Evolutionary conservation across 1,140 invertebrate genomes (phyloP).

Genomic region (Ceratina japonica): DNA sequence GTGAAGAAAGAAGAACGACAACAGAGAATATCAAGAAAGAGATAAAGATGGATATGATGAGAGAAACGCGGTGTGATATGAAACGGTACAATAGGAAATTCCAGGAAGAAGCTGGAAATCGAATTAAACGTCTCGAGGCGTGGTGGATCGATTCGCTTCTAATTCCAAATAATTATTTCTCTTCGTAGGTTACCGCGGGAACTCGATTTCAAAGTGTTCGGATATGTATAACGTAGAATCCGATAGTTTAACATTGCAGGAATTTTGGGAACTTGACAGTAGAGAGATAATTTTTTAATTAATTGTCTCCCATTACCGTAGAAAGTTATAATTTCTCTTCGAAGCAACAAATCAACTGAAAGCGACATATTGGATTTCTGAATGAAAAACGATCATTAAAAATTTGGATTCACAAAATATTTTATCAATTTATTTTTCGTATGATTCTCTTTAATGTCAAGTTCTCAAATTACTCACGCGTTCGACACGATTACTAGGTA

Average conservation of each 20-base stretch:
- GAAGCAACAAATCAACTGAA: too few relatives aligned
- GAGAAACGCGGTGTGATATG: not conserved
- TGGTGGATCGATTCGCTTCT: not conserved
- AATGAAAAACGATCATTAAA: too few relatives aligned
- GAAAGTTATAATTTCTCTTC: too few relatives aligned
- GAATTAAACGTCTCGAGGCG: constrained; percentile 2
- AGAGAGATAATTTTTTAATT: too few relatives aligned
- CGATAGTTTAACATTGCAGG: not conserved
- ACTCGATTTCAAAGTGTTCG: not conserved
- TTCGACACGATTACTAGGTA: not conserved
- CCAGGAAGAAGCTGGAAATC: not conserved
- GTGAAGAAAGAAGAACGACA: not conserved
- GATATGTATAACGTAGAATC: not conserved
- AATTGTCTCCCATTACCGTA: too few relatives aligned
- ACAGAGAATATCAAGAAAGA: not conserved
- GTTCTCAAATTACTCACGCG: constrained; percentile 2
- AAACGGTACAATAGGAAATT: not conserved
- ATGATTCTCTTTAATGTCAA: not conserved
- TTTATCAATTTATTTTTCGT: not conserved
- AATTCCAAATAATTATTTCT: too few relatives aligned
- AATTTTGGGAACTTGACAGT: not conserved
- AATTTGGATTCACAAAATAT: too few relatives aligned
- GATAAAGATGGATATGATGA: not conserved
- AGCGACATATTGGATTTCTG: too few relatives aligned
- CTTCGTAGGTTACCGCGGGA: not conserved